Evolutionary conservation across 2,797 vertebrate species (phyloP), one percentile per base, ranked within the genome.

Genomic region (Balearica regulorum): DNA sequence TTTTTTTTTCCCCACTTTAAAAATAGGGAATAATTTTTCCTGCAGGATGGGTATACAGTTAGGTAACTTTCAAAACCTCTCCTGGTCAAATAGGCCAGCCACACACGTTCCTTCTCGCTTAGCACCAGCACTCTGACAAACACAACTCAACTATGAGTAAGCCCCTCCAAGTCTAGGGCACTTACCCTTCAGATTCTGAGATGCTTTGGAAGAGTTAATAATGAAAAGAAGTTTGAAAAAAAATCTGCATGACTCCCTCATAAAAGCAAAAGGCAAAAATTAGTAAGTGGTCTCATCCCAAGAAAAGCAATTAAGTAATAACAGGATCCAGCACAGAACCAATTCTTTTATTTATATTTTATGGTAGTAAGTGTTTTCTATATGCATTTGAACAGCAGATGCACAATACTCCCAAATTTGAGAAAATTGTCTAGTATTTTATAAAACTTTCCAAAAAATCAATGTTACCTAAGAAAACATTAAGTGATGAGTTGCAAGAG

Each of bases 171-270:
- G 22, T 3, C 51, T 24, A 37, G 19, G 39, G 22, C 16, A 37
- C 33, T 33, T 26, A n/a, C 29, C 29, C 62, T 73, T 43, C 55
- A 82, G 22, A 48, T 37, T 72, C 33, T 41, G 25, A 35, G 33
- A 70, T 37, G 33, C 20, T 89, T 7, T 44, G 18, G 46, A 81
- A 91, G 19, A 88, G 37, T 16, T 62, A 51, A 53, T 72, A 25
- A 70, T 4, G 4, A 87, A 80, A 90, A 54, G 2, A 28, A 71
- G 31, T 37, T 39, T 12, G 28, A 22, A 82, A 35, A 35, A 81
- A 54, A 25, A 17, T 3, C 19, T 43, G 6, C 20, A 29, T 0
- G 0, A 66, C 1, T 51, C 57, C 8, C 26, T 60, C 39, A 65
- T 37, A 17, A 70, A 86, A 83, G 15, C 9, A 54, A 83, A 46